phyloP scores from a whole-genome alignment of 2,113 vertebrate species.

The Passer domesticus region DNA sequence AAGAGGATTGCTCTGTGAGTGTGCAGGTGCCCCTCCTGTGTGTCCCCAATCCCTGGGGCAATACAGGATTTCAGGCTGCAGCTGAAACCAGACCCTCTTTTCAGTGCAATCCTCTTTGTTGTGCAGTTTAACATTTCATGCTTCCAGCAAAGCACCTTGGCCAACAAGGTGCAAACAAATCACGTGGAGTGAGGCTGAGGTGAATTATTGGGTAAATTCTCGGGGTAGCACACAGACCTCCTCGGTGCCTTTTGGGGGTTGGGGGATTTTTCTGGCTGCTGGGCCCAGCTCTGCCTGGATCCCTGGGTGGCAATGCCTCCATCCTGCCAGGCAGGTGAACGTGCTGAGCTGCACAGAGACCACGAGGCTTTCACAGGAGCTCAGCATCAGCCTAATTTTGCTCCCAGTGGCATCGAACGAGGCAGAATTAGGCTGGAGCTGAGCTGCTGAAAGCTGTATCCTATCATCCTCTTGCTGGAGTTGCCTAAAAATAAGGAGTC shows the following conservation, averaged over 20 bases:
- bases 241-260: accelerated
- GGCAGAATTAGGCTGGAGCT: slow-evolving; percentile 42
- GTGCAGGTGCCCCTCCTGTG: neutral
- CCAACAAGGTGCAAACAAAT: neutral
- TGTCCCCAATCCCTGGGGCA: neutral
- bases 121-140: neutral
- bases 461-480: neutral
- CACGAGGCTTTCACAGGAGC: neutral
- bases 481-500: slow-evolving; percentile 62
- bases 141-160: neutral
- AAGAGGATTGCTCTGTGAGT: neutral
- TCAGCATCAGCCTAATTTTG: slow-evolving; percentile 47
- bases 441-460: slow-evolving; percentile 31
- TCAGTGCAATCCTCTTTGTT: neutral
- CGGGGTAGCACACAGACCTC: neutral
- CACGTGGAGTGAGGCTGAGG: neutral
- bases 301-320: neutral
- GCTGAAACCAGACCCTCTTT: neutral
- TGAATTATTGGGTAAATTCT: neutral
- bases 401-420: slow-evolving; percentile 29
- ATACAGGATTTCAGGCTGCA: neutral
- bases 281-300: neutral
- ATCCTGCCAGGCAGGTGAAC: neutral
- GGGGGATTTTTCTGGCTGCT: neutral
- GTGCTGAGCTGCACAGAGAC: neutral